Evolutionary conservation across 92 coral and sea anemone genomes (phyloP), one percentile per base, ranked within the genome.

Genomic region (Umimayanthus kanabou): DNA sequence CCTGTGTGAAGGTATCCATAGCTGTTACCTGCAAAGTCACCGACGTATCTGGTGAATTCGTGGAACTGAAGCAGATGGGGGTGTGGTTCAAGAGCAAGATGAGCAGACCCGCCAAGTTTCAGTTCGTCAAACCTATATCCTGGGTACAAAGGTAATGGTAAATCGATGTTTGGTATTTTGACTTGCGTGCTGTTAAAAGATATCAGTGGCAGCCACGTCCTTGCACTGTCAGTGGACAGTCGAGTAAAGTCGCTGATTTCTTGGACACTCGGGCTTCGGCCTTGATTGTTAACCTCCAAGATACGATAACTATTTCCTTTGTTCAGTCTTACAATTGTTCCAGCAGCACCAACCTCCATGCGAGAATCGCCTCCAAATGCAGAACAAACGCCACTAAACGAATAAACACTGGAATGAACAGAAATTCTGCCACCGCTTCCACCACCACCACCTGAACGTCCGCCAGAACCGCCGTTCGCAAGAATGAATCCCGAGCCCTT

Each of bases 351-450:
- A 33, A 89, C 95, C 77, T 93, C 95, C 8, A 85, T 69, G 26
- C 49, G 77, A 22, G 95, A 93, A 47, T 85, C 87, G 6, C 95
- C 95, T 9, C 95, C 95, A 75, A 58, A 79, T 14, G 95, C 88
- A 29, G 76, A 33, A 5, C 89, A 43, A 26, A 43, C 45, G 81
- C 95, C 95, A 16, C 61, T 84, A 65, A 82, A 93, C 14, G 72
- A 53, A 67, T 77, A 58, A n/a, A 45, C 74, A 29, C 67, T 79
- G 70, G 81, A 93, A 55, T 93, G 88, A 47, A 93, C 73, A 22
- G 95, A 89, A 79, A 93, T 93, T 49, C 95, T 40, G 49, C 95
- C 95, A 20, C 95, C 95, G 72, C 95, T 90, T 40, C 95, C 95
- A 45, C 95, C 95, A 20, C 95, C 95, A 47, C 92, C 92, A 22